Conservation (phyloP, 2,888 invertebrate genomes). For the Periphyllus acericola region DNA sequence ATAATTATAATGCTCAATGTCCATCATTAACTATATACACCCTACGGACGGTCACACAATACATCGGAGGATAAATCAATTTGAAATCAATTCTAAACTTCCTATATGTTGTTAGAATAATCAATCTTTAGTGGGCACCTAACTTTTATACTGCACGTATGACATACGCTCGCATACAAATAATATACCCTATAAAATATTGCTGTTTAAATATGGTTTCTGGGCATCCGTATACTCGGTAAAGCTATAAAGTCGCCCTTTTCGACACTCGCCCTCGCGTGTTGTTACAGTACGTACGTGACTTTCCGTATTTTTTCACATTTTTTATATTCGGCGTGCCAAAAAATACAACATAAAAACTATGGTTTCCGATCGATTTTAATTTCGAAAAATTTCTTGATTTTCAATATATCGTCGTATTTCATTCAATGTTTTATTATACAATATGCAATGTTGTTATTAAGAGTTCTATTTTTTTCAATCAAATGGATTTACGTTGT, state of each 20-base stretch:
- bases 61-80: not conserved
- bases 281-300: constrained; percentile 27
- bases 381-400: not conserved
- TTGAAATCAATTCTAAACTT: not conserved
- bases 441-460: no score
- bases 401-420: no score
- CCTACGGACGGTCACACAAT: not conserved
- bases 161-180: not conserved
- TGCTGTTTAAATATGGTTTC: constrained; percentile 26
- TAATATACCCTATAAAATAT: constrained; percentile 25
- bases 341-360: not conserved
- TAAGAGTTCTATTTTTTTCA: no score
- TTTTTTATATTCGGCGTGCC: not conserved
- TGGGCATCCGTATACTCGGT: not conserved
- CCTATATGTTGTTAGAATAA: not conserved
- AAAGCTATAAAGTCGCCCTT: constrained; percentile 16
- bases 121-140: not conserved
- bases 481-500: no score
- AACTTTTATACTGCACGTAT: not conserved
- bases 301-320: not conserved
- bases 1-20: not conserved
- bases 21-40: not conserved
- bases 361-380: constrained; percentile 4
- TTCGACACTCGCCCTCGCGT: constrained; percentile 19
- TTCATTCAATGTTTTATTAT: no score